Percentiles rank a stretch among this genome's conserved stretches.
Conservation (phyloP, 2,797 vertebrate species). For the Parauchenoglanis ngamensis region DNA sequence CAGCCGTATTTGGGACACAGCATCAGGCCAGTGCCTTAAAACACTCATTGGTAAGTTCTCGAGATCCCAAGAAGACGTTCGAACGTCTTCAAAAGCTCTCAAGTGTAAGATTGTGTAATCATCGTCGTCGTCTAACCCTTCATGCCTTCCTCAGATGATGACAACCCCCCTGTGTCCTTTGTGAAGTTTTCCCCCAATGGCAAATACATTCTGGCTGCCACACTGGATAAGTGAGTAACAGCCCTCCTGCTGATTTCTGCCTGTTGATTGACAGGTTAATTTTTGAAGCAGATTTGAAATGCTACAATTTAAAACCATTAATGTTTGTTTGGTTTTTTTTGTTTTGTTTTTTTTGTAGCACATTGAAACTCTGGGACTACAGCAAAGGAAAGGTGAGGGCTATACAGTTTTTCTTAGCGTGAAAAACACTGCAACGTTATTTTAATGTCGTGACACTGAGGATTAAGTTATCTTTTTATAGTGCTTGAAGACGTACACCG, state of each 20-base stretch:
- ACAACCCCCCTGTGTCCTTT: constrained; percentile 97
- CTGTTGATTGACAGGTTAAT: too few relatives aligned
- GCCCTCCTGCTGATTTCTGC: background rate
- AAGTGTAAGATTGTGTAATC: background rate
- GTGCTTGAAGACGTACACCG: constrained; percentile 98
- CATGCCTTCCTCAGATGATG: constrained; percentile 81
- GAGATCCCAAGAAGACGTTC: background rate
- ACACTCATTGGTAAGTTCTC: constrained; percentile 90
- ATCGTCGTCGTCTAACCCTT: background rate
- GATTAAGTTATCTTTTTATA: constrained; percentile 61
- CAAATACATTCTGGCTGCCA: constrained; percentile 98
- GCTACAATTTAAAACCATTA: background rate
- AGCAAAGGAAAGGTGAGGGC: constrained; percentile 95
- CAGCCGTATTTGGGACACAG: constrained; percentile 99
- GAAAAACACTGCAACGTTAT: background rate
- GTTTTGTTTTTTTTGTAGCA: constrained; percentile 72
- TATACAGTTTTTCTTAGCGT: background rate
- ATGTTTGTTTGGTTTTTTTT: background rate
- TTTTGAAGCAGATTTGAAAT: background rate
- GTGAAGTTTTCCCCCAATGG: constrained; percentile 99
- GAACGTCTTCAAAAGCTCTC: background rate
- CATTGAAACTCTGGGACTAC: constrained; percentile 99
- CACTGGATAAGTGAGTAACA: constrained; percentile 92
- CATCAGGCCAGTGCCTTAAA: constrained; percentile 98
- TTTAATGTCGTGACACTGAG: background rate